phyloP scores from a whole-genome alignment of 37 sponge, comb jelly and placozoan species.

The Sycon ciliatum region DNA sequence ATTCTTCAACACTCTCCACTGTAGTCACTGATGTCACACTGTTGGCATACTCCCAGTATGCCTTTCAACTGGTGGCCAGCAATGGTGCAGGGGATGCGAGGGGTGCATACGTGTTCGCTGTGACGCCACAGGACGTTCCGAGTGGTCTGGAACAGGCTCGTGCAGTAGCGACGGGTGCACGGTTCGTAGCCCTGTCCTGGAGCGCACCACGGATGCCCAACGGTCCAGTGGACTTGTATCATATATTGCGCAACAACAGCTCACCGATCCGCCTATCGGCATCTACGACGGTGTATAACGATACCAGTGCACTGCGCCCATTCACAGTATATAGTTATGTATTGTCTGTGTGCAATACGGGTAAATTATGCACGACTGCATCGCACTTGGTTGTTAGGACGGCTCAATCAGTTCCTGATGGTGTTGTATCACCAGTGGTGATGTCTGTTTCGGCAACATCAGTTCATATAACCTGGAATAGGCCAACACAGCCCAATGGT shows the following conservation, averaged over 20 bases:
- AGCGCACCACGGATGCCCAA: constrained; percentile 49
- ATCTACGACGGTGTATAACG: too few species aligned
- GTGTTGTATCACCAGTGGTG: not conserved
- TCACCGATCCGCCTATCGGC: constrained; percentile 35
- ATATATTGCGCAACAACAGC: too few species aligned
- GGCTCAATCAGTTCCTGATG: not conserved
- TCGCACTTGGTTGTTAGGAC: too few species aligned
- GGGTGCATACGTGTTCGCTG: constrained; percentile 38
- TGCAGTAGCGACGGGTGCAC: constrained; percentile 13
- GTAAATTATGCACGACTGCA: too few species aligned
- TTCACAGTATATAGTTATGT: too few species aligned
- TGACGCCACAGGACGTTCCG: constrained; percentile 51
- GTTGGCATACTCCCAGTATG: constrained; percentile 48
- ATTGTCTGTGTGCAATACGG: too few species aligned
- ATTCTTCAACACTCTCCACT: too few species aligned
- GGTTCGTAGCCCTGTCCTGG: constrained; percentile 51
- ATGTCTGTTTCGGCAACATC: not conserved
- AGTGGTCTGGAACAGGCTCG: constrained; percentile 41
- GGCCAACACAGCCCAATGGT: constrained; percentile 56
- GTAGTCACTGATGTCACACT: too few species aligned
- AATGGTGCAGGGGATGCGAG: constrained; percentile 53
- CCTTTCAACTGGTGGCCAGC: constrained; percentile 47
- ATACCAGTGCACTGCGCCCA: too few species aligned
- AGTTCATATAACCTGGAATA: constrained; percentile 44
- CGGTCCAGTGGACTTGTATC: too few species aligned